A percentile compares a stretch with the other conserved stretches of the same genome.
phyloP scores from a whole-genome alignment of 2,113 vertebrate genomes.

The Hyaena hyaena region DNA sequence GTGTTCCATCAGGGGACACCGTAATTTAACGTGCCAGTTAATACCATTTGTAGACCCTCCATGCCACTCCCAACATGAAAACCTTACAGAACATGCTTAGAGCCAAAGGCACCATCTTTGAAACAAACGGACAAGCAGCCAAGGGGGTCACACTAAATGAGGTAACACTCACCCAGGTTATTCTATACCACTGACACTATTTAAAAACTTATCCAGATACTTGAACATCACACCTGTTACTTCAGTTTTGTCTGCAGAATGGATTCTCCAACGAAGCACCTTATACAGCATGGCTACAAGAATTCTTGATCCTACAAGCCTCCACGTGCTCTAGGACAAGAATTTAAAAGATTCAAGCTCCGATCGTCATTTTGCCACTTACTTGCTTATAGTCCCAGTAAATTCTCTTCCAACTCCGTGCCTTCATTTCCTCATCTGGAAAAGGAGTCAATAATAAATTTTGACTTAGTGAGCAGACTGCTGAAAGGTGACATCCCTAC shows the following conservation, averaged over 20 bases:
- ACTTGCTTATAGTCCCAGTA: background rate
- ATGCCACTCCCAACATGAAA: background rate
- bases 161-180: background rate
- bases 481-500: background rate
- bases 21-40: background rate
- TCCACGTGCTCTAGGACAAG: background rate
- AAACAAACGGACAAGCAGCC: background rate
- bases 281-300: background rate
- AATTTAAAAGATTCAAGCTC: background rate
- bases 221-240: background rate
- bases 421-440: slow-evolving; percentile 53
- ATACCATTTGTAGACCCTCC: background rate
- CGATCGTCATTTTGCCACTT: background rate
- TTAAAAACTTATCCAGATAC: background rate
- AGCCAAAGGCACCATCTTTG: background rate
- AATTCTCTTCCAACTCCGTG: background rate
- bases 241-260: background rate
- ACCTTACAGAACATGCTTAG: background rate
- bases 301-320: background rate
- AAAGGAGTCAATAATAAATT: slow-evolving; percentile 2
- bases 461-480: background rate
- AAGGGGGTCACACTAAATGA: background rate
- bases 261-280: background rate
- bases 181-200: background rate
- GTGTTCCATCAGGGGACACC: background rate